Evolutionary conservation across 2,113 vertebrate species (phyloP), one percentile per base, ranked within the genome.

Genomic region (Verasper variegatus): DNA sequence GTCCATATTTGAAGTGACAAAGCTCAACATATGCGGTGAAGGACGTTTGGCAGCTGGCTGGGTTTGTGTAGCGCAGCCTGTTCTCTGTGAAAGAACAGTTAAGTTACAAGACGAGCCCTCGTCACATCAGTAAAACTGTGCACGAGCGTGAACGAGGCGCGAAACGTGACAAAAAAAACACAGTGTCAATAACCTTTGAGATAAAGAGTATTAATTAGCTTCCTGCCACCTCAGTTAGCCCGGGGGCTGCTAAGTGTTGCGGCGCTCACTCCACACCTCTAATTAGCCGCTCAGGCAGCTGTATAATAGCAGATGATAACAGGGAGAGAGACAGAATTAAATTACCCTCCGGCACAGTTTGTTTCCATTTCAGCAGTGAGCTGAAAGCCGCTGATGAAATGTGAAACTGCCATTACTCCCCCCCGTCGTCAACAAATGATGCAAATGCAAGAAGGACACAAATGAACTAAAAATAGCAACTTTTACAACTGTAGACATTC

Each of bases 251-350:
- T 2, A 76, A 75, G 66, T 80, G 84, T 64, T 67, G 74, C 68
- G 17, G 14, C 5, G 69, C 81, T 79, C 80, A 60, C 66, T 84
- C 71, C 73, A 58, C 83, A 84, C 79, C 74, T 84, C 74, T 88
- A 85, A 91, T 91, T 84, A 89, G 72, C 69, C n/a, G 21, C 59
- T 74, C 58, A 74, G 78, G 63, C 78, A 54, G 81, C 85, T 90
- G 68, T 57, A 67, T 74, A 85, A 85, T 71, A 84, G 71, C 82
- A 27, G 74, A 85, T 83, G 83, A 89, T 87, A 82, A 90, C 68
- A 80, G 76, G 68, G 79, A 20, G 40, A 64, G 67, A 70, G n/a
- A 67, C 27, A 21, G 63, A 76, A 73, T 78, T 63, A 78, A 85
- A 90, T 80, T 67, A 88, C 78, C 71, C 71, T 57, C 47, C 66